Conservation (phyloP, 2,797 vertebrate genomes). For the Zalophus californianus region DNA sequence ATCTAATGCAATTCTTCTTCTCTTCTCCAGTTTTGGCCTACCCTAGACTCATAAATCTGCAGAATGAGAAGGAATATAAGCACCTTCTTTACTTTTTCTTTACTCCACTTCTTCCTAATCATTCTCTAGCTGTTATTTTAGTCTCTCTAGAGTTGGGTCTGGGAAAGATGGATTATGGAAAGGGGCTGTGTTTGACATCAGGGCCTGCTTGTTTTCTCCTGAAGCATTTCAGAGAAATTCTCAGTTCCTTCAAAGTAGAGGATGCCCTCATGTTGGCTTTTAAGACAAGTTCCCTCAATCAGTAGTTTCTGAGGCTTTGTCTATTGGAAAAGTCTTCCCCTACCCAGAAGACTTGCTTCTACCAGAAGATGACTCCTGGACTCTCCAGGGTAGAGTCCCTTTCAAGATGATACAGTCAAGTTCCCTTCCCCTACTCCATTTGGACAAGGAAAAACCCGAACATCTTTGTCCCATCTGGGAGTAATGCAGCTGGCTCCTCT, state of each 20-base stretch:
- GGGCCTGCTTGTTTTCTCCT: neutral
- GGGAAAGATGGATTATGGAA: neutral
- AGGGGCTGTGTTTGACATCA: neutral
- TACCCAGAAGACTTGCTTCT: neutral
- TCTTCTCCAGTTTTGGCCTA: neutral
- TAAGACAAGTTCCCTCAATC: neutral
- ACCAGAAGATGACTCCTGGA: neutral
- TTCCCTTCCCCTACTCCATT: neutral
- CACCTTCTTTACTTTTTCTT: neutral
- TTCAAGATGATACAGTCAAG: neutral
- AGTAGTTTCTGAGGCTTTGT: neutral
- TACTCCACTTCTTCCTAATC: neutral
- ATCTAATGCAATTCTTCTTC: neutral
- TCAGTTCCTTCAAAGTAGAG: neutral
- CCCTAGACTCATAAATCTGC: neutral
- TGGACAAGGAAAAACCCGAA: neutral
- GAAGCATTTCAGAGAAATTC: neutral
- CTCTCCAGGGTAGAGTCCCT: neutral
- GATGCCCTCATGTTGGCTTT: neutral
- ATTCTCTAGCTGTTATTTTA: neutral
- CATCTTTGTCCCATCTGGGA: neutral
- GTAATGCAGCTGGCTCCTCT: neutral
- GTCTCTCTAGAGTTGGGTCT: neutral
- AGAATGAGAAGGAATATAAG: neutral
- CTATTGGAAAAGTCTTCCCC: neutral